phyloP scores from a whole-genome alignment of 2,113 vertebrate genomes.

The Ia io region DNA sequence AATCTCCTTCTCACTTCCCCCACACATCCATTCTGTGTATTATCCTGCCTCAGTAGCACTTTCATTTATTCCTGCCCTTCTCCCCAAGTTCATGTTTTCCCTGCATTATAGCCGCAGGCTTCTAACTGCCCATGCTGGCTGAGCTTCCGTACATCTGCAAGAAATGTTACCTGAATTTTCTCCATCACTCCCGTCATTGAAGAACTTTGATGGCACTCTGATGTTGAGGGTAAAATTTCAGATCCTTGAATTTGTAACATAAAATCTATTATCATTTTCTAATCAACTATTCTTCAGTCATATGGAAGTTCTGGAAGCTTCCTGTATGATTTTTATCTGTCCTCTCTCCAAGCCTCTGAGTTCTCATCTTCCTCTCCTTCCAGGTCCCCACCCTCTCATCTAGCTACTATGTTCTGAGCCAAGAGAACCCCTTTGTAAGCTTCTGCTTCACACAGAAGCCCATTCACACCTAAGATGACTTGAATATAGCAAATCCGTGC shows the following conservation, averaged over 20 bases:
- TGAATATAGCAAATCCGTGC: background rate
- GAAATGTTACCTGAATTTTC: background rate
- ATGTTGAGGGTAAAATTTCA: background rate
- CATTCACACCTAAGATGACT: background rate
- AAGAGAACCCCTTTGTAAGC: background rate
- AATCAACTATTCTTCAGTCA: background rate
- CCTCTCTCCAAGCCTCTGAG: background rate
- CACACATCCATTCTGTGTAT: background rate
- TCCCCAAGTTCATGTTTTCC: background rate
- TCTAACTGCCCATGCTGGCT: background rate
- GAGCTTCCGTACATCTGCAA: background rate
- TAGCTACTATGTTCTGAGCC: background rate
- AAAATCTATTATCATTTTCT: background rate
- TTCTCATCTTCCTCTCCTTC: background rate
- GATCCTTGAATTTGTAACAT: background rate
- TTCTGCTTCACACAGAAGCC: background rate
- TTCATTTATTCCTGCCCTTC: background rate
- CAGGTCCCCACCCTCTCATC: background rate
- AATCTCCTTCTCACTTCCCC: background rate
- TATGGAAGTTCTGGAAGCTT: background rate
- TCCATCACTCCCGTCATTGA: background rate
- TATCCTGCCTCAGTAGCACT: no score
- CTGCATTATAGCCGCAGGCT: accelerated
- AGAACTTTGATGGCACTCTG: background rate
- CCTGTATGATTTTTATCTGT: background rate